Evolutionary conservation across 1,140 invertebrate species (phyloP), one percentile per base, ranked within the genome.

Genomic region (Caenorhabditis latens): DNA sequence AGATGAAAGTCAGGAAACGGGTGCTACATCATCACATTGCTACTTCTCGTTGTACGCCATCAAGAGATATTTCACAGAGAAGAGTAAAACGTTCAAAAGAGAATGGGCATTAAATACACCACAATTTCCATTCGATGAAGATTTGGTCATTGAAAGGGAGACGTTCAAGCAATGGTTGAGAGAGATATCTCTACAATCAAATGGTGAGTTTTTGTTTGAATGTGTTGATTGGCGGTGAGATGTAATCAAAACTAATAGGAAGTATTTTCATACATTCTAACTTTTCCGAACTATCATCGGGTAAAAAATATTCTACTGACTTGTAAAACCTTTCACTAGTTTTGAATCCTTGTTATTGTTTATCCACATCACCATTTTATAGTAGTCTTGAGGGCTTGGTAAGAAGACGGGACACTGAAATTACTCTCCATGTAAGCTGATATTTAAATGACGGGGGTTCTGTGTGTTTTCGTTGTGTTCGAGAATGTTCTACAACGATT

Each of bases 31-130:
- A 42, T 84, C 63, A 48, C 88, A 91, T 83, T 92, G 91, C 87
- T 92, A 92, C 84, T 92, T 92, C 87, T 86, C 90, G n/a, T 61
- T 92, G 13, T 90, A 92, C 82, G 89, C 92, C 46, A 92, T 92
- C 85, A 92, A 92, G 67, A 90, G 86, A 50, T 92, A 91, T 83
- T 92, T 92, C 82, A 85, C 87, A 19, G 90, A 92, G 83, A 89
- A 90, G 43, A 90, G 86, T 83, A 87, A 86, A 50, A 84, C 89
- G 21, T 92, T 92, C 87, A 90, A 92, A 82, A 67, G 86, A 14
- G 83, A 84, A 6, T 92, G 91, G 91, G 90, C 88, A 43, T 65
- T 88, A 5, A 89, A 88, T 53, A 90, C 92, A 16, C 90, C 91
- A 1, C 84, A 87, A 43, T 86, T 91, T 55, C 88, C 92, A 8